A percentile compares a stretch with the other conserved stretches of the same genome.
phyloP scores from a whole-genome alignment of 64 coral and sea anemone genomes.

The Cladopsammia gracilis region DNA sequence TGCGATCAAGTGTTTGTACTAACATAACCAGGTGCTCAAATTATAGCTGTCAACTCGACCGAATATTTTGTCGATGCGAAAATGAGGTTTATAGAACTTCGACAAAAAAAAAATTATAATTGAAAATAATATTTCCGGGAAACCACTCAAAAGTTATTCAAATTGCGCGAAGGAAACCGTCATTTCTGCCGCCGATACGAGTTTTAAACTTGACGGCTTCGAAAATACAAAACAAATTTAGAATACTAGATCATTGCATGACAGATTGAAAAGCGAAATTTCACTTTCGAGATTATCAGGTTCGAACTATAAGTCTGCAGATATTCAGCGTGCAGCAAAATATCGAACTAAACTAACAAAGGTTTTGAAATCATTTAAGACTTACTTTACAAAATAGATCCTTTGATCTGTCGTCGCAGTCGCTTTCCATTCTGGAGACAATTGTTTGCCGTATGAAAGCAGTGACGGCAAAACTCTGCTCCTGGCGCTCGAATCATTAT shows the following conservation, averaged over 20 bases:
- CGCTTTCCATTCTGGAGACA: slow-evolving; percentile 53
- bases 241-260: too few species aligned
- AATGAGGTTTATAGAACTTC: neutral
- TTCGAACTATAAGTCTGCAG: too few species aligned
- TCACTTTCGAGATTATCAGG: too few species aligned
- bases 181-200: neutral
- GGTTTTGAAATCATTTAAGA: neutral
- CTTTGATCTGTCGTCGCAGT: slow-evolving; percentile 35
- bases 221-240: too few species aligned
- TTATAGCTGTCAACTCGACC: neutral
- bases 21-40: slow-evolving; percentile 3
- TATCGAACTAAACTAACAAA: too few species aligned
- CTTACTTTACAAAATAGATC: slow-evolving; percentile 80
- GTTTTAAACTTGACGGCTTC: too few species aligned
- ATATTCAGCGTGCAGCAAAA: too few species aligned
- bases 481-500: neutral
- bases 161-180: neutral
- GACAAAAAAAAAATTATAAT: neutral
- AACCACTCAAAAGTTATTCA: neutral
- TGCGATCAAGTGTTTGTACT: neutral
- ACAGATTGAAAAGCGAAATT: too few species aligned
- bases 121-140: neutral
- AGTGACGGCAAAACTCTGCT: neutral
- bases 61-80: neutral
- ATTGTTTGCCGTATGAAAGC: neutral